phyloP scores from a whole-genome alignment of 2,888 invertebrate genomes.

The Psylliodes chrysocephalus region DNA sequence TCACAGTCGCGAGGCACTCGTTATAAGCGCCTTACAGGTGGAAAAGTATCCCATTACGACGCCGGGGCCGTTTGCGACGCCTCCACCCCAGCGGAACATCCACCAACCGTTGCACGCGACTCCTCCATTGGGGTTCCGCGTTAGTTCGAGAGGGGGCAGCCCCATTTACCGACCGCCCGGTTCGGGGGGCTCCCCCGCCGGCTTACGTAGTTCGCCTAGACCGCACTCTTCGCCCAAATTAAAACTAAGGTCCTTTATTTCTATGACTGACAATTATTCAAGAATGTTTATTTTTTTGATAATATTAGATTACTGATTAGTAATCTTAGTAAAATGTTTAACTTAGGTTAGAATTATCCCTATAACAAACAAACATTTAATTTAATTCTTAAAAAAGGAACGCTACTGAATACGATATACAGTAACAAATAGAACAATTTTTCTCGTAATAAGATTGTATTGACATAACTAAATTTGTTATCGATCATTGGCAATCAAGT shows the following conservation, averaged over 20 bases:
- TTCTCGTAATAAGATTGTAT: no score
- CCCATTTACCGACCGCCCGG: slow-evolving; percentile 72
- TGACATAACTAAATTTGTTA: no score
- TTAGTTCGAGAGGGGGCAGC: slow-evolving; percentile 63
- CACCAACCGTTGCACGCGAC: slow-evolving; percentile 71
- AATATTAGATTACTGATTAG: no score
- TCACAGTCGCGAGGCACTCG: slow-evolving; percentile 91
- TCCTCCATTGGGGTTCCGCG: slow-evolving; percentile 69
- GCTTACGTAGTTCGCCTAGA: slow-evolving; percentile 68
- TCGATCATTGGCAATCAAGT: no score
- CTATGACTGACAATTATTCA: slow-evolving; percentile 21
- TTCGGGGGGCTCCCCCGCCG: slow-evolving; percentile 70
- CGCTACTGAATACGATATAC: no score
- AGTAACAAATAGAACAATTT: no score
- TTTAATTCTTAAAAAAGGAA: no score
- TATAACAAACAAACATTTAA: no score
- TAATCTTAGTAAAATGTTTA: no score
- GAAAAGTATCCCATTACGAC: slow-evolving; percentile 91
- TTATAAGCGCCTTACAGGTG: slow-evolving; percentile 92
- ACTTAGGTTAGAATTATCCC: no score
- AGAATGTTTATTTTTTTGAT: slow-evolving; percentile 29
- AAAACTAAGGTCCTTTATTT: slow-evolving; percentile 81
- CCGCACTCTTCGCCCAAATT: slow-evolving; percentile 90
- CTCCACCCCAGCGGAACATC: slow-evolving; percentile 73
- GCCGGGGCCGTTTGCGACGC: slow-evolving; percentile 83